Evolutionary conservation across 1,140 invertebrate species (phyloP).

Genomic region (Danaus melanippus): DNA sequence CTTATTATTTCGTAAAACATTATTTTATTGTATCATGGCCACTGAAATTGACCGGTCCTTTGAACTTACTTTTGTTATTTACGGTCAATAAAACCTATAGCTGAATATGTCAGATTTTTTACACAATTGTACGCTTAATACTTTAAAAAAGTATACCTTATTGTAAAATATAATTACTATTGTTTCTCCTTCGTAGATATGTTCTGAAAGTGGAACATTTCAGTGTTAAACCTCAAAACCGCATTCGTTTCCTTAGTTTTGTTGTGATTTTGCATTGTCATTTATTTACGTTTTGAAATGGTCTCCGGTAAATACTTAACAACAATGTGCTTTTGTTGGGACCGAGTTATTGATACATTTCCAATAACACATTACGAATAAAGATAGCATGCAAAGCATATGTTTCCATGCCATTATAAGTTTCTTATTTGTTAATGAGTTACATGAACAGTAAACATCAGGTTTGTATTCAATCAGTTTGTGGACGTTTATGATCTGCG

Average conservation of each 20-base stretch:
- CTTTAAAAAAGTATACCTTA: too few species aligned
- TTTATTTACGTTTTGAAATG: conserved; percentile 19
- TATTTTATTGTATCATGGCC: too few species aligned
- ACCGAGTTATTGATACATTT: conserved; percentile 13
- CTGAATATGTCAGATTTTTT: too few species aligned
- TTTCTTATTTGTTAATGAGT: conserved; percentile 6
- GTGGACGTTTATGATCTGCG: background rate
- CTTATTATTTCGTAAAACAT: too few species aligned
- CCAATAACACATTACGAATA: conserved; percentile 1
- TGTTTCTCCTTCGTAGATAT: too few species aligned
- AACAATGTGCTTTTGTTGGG: conserved; percentile 16
- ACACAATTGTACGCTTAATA: too few species aligned
- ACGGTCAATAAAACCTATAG: too few species aligned
- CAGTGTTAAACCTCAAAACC: conserved; percentile 45
- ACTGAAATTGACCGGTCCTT: too few species aligned
- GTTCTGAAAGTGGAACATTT: conserved; percentile 15
- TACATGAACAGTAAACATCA: conserved; percentile 8
- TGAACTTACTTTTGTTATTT: too few species aligned
- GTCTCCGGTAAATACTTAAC: conserved; percentile 12
- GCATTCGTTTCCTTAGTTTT: conserved; percentile 42
- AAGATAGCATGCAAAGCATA: background rate
- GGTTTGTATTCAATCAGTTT: conserved; percentile 5
- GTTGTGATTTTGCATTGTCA: conserved; percentile 46
- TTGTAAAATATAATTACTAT: too few species aligned
- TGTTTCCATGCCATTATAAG: conserved; percentile 4